A percentile compares a stretch with the other conserved stretches of the same genome.
These are phyloP conservation scores for Netelia virgata DNA, from an alignment of 2,888 invertebrate genomes.

Conservation along the genomic window DNA sequence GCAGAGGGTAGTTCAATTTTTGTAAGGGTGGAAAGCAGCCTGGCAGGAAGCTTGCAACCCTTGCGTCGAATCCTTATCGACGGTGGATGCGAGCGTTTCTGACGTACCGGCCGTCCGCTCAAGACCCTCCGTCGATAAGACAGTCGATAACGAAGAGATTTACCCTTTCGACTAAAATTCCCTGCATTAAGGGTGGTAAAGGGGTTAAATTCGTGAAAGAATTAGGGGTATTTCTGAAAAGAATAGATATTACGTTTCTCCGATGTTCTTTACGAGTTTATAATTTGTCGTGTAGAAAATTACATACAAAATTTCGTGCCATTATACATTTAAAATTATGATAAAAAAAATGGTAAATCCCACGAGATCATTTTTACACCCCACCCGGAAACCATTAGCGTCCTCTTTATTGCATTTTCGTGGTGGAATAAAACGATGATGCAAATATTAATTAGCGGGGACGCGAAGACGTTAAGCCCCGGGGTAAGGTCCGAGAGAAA, in stretches of 20 bases:
- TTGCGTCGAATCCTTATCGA: conserved; percentile 42
- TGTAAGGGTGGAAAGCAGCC: conserved; percentile 16
- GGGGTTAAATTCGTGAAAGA: background rate
- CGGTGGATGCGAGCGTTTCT: conserved; percentile 37
- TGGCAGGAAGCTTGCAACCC: conserved; percentile 16
- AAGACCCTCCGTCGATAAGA: conserved; percentile 32
- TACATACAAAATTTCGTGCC: background rate
- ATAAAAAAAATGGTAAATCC: background rate
- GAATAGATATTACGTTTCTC: background rate
- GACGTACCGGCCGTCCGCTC: conserved; percentile 56
- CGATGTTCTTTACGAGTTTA: background rate
- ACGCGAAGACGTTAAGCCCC: conserved; percentile 11
- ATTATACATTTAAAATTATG: background rate
- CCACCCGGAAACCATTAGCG: background rate
- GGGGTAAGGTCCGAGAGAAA: conserved; percentile 42
- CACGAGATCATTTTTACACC: background rate
- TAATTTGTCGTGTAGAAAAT: background rate
- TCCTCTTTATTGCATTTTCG: background rate
- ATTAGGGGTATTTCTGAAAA: background rate
- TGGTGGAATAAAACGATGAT: conserved; percentile 42
- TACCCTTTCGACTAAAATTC: background rate
- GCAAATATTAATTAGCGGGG: conserved; percentile 51
- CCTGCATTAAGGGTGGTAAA: background rate
- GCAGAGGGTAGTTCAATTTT: conserved; percentile 61
- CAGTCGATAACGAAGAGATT: conserved; percentile 58